Base-by-base conservation (phyloP, 2,888 invertebrate species). In the Amaurobius ferox region DNA sequence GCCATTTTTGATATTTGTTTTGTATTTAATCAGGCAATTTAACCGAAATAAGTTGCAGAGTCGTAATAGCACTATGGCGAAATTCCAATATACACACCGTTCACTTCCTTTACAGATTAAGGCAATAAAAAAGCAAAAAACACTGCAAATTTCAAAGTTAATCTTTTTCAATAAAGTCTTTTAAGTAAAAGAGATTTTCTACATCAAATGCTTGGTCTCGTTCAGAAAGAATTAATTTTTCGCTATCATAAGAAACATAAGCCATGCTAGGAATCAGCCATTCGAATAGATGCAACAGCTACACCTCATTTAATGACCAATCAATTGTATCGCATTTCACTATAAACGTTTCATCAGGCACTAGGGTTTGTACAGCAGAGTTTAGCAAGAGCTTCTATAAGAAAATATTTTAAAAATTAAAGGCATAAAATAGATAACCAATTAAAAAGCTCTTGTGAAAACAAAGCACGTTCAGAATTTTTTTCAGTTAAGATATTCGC, bases 401-500 rank as follows among this genome's bases (percentile, higher is more conserved):
- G 19, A 55, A 55, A 55, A 23, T 23, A 55, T 23, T 55, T 55
- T 16, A 23, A 55, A 55, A 55, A 55, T 11, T 23, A 23, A 55
- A 23, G 11, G 23, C 7, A 3, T 1, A n/a, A 55, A 55, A 55
- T 23, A 23, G 23, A 16, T 23, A 77, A 39, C 72, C 71, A 83
- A 66, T 67, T 66, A 72, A 68, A 67, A 83, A 66, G 40, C 66
- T 77, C 77, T 77, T 83, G 71, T 55, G 77, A 83, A 83, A 77
- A 83, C 83, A 83, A 83, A 77, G 83, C 83, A 83, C 83, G 83
- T 83, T 83, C 83, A 67, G 66, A 66, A 66, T 66, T 66, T 66
- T n/a, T 66, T 66, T 66, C 28, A 64, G 30, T 32, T 32, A 66
- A 32, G 66, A 66, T 66, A 66, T 66, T 66, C 32, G 30, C 9